Evolutionary conservation across 37 sponge, comb jelly and placozoan genomes (phyloP).

Genomic region (Bolinopsis microptera): DNA sequence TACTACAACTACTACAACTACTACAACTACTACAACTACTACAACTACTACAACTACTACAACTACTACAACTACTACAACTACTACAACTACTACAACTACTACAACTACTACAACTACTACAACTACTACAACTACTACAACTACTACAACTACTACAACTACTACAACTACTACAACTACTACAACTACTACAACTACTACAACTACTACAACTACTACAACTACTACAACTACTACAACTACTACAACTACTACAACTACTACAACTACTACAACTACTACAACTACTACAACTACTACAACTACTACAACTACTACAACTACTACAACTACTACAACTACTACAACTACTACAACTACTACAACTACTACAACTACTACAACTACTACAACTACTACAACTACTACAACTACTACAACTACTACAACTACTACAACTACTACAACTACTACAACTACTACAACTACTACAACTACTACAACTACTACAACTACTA

Average conservation of each 20-base stretch:
- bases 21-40: conserved; percentile 11
- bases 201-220: conserved; percentile 11
- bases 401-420: conserved; percentile 11
- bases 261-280: conserved; percentile 11
- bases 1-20: conserved; percentile 11
- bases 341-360: conserved; percentile 11
- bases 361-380: conserved; percentile 11
- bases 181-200: conserved; percentile 11
- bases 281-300: conserved; percentile 11
- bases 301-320: conserved; percentile 11
- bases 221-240: conserved; percentile 11
- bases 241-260: conserved; percentile 11
- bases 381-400: conserved; percentile 11
- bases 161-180: conserved; percentile 11
- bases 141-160: conserved; percentile 11
- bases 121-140: conserved; percentile 11
- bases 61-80: conserved; percentile 11
- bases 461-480: conserved; percentile 11
- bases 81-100: conserved; percentile 11
- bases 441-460: conserved; percentile 11
- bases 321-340: conserved; percentile 11
- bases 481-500: conserved; percentile 11
- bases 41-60: conserved; percentile 11
- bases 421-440: conserved; percentile 11
- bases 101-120: conserved; percentile 11